Base-by-base conservation (phyloP, 1,140 invertebrate species). In the Scaptodrosophila lebanonensis region DNA sequence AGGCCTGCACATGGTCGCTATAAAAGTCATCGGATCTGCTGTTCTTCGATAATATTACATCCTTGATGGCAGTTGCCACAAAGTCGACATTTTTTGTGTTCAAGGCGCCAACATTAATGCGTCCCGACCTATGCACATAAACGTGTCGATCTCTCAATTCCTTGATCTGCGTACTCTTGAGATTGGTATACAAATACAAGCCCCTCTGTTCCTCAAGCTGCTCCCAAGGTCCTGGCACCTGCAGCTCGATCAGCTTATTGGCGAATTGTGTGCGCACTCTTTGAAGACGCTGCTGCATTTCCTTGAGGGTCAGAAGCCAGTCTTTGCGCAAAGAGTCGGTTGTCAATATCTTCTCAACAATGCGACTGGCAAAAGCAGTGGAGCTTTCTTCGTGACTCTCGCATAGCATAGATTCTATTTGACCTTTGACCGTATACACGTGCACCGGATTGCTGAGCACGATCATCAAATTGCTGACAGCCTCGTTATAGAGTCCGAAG, bases 141-240 rank as follows among this genome's bases (percentile, higher is more conserved):
- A 99, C 92, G 86, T 98, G 97, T 63, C 95, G 89, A 44, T 92
- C 89, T 6, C 93, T 89, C 48, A 98, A 89, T 86, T 91, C 97
- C 95, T 38, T 88, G 86, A 61, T 90, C 93, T 91, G 45, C 86
- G 89, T 88, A 94, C 93, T 86, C 69, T 84, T 93, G 2, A 99
- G 89, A 33, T 97, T 97, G 40, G 97, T 98, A 87, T 96, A 99
- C 0, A 95, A 96, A 88, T 99, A 98, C 93, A 99, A 96, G 63
- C 97, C 98, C 86, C 96, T 98, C 89, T 99, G 97, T 36, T 92
- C 88, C 3, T 93, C 93, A 59, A 99, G 95, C 86, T 99, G 97
- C 65, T 95, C 92, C 98, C 98, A 99, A 57, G 87, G 92, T 59
- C 97, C 97, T n/a, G 97, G 95, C 0, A 96, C 97, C 39, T 91